A percentile compares a stretch with the other conserved stretches of the same genome.
phyloP scores from a whole-genome alignment of 30 jellyfish, hydroid and myxozoan species.

The Rhopilema esculentum region DNA sequence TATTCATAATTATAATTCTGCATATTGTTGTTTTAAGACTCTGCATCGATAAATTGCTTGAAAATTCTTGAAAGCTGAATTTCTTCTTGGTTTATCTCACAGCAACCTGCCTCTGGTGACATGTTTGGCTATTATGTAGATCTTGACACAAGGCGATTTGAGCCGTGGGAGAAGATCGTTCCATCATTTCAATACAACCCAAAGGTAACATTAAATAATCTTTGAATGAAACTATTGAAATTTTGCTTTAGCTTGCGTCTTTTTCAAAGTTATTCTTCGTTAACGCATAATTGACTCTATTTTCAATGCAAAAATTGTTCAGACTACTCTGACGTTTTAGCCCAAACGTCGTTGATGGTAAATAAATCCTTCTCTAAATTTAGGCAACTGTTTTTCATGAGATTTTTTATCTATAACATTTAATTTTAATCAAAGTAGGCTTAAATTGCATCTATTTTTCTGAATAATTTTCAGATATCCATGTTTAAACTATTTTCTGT shows the following conservation, averaged over 20 bases:
- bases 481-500: too few species aligned
- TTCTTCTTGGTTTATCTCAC: neutral
- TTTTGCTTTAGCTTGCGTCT: neutral
- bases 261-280: neutral
- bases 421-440: too few species aligned
- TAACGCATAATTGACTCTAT: neutral
- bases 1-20: too few species aligned
- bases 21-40: too few species aligned
- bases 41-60: neutral
- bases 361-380: too few species aligned
- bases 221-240: neutral
- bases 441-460: too few species aligned
- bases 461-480: too few species aligned
- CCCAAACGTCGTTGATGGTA: too few species aligned
- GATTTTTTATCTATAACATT: too few species aligned
- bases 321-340: too few species aligned
- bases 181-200: slow-evolving; percentile 88
- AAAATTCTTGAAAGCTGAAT: neutral
- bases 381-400: too few species aligned
- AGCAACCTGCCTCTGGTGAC: slow-evolving; percentile 95
- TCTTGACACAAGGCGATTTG: slow-evolving; percentile 86
- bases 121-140: slow-evolving; percentile 87
- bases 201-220: slow-evolving; percentile 66
- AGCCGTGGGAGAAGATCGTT: slow-evolving; percentile 95
- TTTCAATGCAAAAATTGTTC: too few species aligned